A percentile compares a stretch with the other conserved stretches of the same genome.
phyloP scores from a whole-genome alignment of 2,888 invertebrate genomes.

The Nomada lathburiana region DNA sequence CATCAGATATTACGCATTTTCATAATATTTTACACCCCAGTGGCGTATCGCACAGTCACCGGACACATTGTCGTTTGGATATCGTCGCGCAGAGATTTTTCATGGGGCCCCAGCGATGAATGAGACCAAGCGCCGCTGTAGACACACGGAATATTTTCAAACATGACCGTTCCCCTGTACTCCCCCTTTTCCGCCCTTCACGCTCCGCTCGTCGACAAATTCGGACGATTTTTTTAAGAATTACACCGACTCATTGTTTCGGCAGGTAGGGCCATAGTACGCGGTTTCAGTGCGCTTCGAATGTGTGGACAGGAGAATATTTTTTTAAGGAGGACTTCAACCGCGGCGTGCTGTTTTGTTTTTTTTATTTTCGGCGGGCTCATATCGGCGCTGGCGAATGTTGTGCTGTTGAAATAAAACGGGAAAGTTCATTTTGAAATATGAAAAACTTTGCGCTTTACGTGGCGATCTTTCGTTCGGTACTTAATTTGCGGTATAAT shows the following conservation, averaged over 20 bases:
- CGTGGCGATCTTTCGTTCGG: background rate
- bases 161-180: background rate
- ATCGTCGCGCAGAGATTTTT: conserved; percentile 50
- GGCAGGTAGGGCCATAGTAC: background rate
- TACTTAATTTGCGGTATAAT: background rate
- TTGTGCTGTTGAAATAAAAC: background rate
- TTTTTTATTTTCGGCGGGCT: conserved; percentile 1
- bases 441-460: background rate
- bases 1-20: conserved; percentile 79
- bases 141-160: conserved; percentile 11
- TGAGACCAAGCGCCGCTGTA: background rate
- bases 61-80: conserved; percentile 58
- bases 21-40: conserved; percentile 77
- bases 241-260: conserved; percentile 14
- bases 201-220: background rate
- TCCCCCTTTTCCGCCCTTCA: background rate
- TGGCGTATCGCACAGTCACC: conserved; percentile 54
- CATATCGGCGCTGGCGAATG: background rate
- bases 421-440: conserved; percentile 6
- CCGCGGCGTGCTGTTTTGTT: background rate
- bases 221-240: conserved; percentile 26
- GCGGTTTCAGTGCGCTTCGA: background rate
- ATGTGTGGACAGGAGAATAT: background rate
- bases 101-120: conserved; percentile 24
- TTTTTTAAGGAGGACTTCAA: background rate